These are phyloP conservation scores for Pristionchus mayeri DNA, from an alignment of 2,888 invertebrate genomes.

Conservation along the genomic window DNA sequence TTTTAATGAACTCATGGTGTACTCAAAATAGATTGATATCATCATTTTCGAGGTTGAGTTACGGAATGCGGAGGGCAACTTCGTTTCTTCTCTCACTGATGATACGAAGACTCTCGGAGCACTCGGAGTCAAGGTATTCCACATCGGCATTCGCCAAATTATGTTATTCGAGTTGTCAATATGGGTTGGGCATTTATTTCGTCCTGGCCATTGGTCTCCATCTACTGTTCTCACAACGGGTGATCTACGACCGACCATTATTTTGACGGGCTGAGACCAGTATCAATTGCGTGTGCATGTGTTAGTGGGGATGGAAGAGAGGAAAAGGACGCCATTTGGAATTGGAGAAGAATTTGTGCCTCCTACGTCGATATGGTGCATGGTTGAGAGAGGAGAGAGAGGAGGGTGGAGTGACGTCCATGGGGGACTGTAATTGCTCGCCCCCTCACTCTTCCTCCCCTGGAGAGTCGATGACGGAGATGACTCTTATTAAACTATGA, in stretches of 20 bases:
- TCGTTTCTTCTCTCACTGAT: constrained; percentile 57
- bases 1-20: constrained; percentile 14
- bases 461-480: no score
- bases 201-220: not conserved
- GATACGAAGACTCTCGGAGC: constrained; percentile 59
- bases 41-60: constrained; percentile 54
- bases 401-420: not conserved
- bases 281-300: constrained; percentile 23
- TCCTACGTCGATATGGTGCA: constrained; percentile 36
- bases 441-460: no score
- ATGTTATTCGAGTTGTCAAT: not conserved
- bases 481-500: no score
- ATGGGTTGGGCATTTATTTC: not conserved
- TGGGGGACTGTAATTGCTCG: not conserved
- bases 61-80: constrained; percentile 57
- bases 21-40: constrained; percentile 1
- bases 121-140: constrained; percentile 60
- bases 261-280: not conserved
- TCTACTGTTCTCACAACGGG: not conserved
- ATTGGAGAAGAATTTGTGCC: not conserved
- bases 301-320: constrained; percentile 2
- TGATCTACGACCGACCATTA: not conserved
- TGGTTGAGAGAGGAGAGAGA: not conserved
- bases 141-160: not conserved
- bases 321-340: constrained; percentile 33